Evolutionary conservation across 2,113 vertebrate species (phyloP).

Genomic region (Cinclus mexicanus): DNA sequence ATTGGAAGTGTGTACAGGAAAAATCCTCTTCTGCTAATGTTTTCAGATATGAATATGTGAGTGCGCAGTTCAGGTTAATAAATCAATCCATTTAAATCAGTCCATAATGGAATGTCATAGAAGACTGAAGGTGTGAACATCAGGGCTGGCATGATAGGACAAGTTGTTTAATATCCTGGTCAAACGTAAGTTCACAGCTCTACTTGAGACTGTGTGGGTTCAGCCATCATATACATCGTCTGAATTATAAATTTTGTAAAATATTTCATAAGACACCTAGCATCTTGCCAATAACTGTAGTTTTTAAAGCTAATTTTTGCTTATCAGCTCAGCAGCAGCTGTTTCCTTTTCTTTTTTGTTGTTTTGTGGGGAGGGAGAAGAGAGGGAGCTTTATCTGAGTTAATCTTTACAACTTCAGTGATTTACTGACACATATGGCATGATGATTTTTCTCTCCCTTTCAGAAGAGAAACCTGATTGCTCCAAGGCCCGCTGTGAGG

Average conservation of each 20-base stretch:
- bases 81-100: neutral
- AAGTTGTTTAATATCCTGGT: neutral
- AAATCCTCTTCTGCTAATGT: neutral
- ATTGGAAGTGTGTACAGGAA: neutral
- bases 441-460: constrained; percentile 69
- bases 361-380: neutral
- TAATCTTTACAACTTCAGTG: neutral
- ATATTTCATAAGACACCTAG: accelerated
- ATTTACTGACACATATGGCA: neutral
- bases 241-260: neutral
- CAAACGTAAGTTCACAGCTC: neutral
- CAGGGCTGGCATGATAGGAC: neutral
- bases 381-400: neutral
- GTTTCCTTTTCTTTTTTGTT: neutral
- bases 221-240: accelerated
- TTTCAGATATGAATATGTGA: neutral
- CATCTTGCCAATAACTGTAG: neutral
- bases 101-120: neutral
- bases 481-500: constrained; percentile 88
- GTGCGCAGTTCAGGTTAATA: neutral
- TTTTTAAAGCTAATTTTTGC: neutral
- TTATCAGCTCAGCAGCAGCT: neutral
- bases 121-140: neutral
- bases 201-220: neutral
- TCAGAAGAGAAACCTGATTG: constrained; percentile 91